Percentiles rank a stretch among this genome's conserved stretches.
Conservation (phyloP, 2,797 vertebrate genomes). For the Rousettus madagascariensis region DNA sequence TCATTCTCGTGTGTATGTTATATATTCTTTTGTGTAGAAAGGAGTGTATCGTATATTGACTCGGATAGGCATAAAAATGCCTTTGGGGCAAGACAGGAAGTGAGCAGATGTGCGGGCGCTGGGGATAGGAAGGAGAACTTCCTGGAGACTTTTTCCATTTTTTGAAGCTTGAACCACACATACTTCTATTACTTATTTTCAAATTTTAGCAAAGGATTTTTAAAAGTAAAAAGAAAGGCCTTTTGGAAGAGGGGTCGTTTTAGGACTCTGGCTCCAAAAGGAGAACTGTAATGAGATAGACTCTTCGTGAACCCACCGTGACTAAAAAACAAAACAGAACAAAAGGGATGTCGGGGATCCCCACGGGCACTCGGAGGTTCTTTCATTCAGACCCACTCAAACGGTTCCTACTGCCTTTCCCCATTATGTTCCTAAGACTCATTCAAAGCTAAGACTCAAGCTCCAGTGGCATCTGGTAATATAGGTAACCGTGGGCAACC, state of each 20-base stretch:
- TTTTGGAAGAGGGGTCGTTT: background rate
- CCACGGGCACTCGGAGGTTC: accelerated
- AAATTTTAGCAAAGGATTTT: background rate
- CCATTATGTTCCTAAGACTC: background rate
- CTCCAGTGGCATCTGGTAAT: conserved; percentile 1
- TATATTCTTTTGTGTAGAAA: background rate
- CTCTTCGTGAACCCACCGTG: background rate
- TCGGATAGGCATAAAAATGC: background rate
- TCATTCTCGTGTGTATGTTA: background rate
- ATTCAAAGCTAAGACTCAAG: conserved; percentile 45
- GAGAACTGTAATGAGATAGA: background rate
- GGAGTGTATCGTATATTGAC: background rate
- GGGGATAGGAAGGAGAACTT: background rate
- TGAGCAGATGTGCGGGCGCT: background rate
- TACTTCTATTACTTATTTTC: background rate
- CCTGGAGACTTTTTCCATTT: background rate
- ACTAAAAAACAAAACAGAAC: background rate
- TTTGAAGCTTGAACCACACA: background rate
- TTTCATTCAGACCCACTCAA: background rate
- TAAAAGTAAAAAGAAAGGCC: background rate
- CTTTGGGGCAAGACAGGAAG: background rate
- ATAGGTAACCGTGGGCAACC: conserved; percentile 61
- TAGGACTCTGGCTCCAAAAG: background rate
- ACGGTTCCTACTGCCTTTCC: background rate
- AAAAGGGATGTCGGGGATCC: background rate